Conservation (phyloP, 2,797 vertebrate species). For the Iguana delicatissima region DNA sequence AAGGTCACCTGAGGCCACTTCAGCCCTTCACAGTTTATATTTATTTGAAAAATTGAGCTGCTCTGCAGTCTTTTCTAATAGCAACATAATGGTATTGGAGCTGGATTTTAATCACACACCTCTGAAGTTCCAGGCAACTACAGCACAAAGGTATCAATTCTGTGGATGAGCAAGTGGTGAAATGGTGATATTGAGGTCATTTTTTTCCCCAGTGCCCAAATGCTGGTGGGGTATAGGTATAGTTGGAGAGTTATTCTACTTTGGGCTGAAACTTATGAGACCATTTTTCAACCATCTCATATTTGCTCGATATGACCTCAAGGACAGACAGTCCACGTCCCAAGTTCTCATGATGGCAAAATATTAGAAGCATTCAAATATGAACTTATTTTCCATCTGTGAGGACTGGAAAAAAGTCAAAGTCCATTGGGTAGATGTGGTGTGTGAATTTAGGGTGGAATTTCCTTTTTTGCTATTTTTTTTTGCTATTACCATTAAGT, state of each 20-base stretch:
- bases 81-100: conserved; percentile 71
- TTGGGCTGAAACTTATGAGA: conserved; percentile 60
- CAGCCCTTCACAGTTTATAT: conserved; percentile 73
- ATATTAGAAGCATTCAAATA: background rate
- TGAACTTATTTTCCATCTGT: background rate
- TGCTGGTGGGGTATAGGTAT: conserved; percentile 50
- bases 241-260: conserved; percentile 36
- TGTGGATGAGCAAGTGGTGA: conserved; percentile 66
- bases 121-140: conserved; percentile 68
- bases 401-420: background rate
- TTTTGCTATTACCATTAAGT: too few relatives aligned
- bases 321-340: background rate
- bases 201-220: conserved; percentile 64
- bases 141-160: conserved; percentile 71
- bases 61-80: conserved; percentile 72
- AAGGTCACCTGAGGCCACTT: conserved; percentile 65
- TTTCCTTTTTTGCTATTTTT: background rate
- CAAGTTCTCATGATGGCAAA: background rate
- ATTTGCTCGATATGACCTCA: conserved; percentile 52
- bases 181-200: conserved; percentile 74
- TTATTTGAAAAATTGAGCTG: conserved; percentile 74
- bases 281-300: conserved; percentile 63
- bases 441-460: background rate
- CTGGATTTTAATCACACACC: conserved; percentile 70
- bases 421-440: background rate